Evolutionary conservation across 2,113 vertebrate species (phyloP).

Genomic region (Penelope pileata): DNA sequence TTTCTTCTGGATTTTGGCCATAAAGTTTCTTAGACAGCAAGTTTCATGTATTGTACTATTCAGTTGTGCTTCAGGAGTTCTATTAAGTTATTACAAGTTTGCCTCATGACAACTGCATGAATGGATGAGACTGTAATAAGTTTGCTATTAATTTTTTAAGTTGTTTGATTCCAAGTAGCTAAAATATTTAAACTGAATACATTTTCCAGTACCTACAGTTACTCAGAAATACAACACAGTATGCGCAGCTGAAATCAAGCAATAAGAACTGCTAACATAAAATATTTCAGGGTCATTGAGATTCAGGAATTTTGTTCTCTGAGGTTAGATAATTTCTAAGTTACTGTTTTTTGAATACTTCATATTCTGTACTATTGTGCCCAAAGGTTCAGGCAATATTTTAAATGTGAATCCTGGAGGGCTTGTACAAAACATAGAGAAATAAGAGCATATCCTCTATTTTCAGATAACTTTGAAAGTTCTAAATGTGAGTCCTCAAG

Average conservation of each 20-base stretch:
- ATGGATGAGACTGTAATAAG: neutral
- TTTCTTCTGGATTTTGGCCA: neutral
- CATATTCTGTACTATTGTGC: neutral
- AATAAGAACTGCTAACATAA: neutral
- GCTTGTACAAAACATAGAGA: neutral
- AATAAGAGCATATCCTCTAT: neutral
- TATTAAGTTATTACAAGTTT: neutral
- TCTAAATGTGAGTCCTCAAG: neutral
- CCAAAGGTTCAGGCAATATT: neutral
- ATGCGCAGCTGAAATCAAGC: neutral
- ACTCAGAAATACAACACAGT: neutral
- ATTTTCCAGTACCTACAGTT: constrained; percentile 7
- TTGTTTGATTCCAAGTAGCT: constrained; percentile 40
- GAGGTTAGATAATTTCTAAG: neutral
- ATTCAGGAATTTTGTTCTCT: neutral
- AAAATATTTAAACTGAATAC: constrained; percentile 41
- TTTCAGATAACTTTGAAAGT: neutral
- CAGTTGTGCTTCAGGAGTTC: constrained; percentile 6
- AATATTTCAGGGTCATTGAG: neutral
- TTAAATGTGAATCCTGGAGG: neutral
- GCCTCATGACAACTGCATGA: neutral
- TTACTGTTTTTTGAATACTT: neutral
- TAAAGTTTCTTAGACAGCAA: neutral
- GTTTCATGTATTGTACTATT: neutral
- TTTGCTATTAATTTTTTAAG: constrained; percentile 15